Evolutionary conservation across 2,113 vertebrate genomes (phyloP).

Genomic region (Cavia porcellus): DNA sequence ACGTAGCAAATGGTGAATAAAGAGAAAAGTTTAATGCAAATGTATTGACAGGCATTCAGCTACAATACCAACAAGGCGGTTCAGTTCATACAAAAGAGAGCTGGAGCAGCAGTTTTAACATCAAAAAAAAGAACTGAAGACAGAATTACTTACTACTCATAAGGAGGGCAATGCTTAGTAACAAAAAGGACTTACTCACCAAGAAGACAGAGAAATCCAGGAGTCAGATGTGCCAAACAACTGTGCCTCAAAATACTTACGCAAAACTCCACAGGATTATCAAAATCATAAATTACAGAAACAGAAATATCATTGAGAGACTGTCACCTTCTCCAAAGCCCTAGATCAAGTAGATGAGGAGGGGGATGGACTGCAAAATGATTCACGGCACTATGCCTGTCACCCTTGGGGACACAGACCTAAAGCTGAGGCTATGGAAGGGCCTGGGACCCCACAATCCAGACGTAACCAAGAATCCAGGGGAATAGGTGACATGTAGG

Average conservation of each 20-base stretch:
- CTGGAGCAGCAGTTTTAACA: neutral
- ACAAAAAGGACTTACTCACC: neutral
- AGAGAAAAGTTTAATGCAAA: neutral
- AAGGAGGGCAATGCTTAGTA: neutral
- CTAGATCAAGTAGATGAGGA: neutral
- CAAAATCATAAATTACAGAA: neutral
- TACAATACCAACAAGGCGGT: neutral
- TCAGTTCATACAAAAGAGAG: neutral
- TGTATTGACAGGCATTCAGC: neutral
- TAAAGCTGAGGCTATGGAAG: neutral
- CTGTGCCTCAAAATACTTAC: neutral
- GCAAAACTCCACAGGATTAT: neutral
- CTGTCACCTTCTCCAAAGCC: neutral
- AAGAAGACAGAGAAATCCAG: neutral
- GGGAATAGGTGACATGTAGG: neutral
- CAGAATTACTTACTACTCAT: neutral
- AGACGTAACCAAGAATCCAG: neutral
- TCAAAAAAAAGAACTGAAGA: neutral
- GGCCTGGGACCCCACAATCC: neutral
- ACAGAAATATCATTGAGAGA: neutral
- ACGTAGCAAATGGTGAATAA: neutral
- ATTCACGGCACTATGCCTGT: neutral
- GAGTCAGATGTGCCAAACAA: neutral
- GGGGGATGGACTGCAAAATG: neutral
- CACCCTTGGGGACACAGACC: neutral